Evolutionary conservation across 2,797 vertebrate species (phyloP), one percentile per base, ranked within the genome.

Genomic region (Eospalax fontanierii): DNA sequence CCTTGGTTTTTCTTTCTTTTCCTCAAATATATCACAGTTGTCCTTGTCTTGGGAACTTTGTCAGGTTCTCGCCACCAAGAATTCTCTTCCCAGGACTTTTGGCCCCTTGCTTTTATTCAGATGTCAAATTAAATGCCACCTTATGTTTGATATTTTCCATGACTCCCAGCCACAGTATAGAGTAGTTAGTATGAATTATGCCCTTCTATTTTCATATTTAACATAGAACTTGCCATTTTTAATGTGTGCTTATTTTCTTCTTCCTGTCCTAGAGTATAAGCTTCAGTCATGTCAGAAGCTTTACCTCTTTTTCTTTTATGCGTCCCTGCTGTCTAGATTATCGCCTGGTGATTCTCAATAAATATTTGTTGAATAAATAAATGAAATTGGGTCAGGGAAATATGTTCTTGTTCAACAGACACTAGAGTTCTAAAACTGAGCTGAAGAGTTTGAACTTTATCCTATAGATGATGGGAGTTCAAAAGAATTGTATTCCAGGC

Each of bases 331-430:
- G 63, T 90, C 75, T 88, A 81, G 19, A 94, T 54, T 84, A 89
- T 75, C 93, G 33, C 71, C 43, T 83, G 38, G 11, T 81, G 75
- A 81, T 81, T 81, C 46, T 83, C 46, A 83, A 79, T 84, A 89
- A 96, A 96, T 93, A 95, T 80, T 89, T 97, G 46, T 78, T 76
- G 46, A 86, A 73, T 86, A 88, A 94, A 92, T 87, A 94, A 79
- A 73, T 68, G 21, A 90, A 97, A 91, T 18, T 81, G 22, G 76
- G 57, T 63, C 73, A 94, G 40, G 65, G 59, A 90, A 89, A 82
- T 92, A 80, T 96, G 89, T 59, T 94, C 33, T 35, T 87, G 30
- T 75, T 93, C 46, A 91, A 57, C 50, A 90, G 83, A 93, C 71
- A 66, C 50, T 70, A 35, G 79, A 73, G 28, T 70, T 40, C 54